phyloP scores from a whole-genome alignment of 2,113 vertebrate genomes.

The Dromiciops gliroides region DNA sequence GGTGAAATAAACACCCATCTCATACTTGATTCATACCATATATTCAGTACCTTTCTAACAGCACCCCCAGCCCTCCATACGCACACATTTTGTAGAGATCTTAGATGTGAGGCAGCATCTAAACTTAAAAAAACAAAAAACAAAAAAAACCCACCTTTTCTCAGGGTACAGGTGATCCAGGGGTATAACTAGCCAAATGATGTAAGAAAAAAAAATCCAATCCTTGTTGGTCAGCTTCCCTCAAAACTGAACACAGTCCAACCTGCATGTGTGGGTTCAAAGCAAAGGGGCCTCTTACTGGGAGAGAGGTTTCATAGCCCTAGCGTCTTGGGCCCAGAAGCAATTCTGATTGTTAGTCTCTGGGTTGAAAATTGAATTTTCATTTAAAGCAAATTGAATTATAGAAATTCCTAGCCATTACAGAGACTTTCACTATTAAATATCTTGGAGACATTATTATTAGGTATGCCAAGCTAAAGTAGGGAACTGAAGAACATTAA shows the following conservation, averaged over 20 bases:
- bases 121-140: neutral
- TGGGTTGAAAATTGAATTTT: neutral
- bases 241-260: neutral
- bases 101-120: neutral
- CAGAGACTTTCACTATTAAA: neutral
- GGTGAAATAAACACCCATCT: neutral
- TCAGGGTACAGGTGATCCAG: neutral
- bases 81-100: neutral
- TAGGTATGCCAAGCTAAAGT: slow-evolving; percentile 5
- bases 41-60: neutral
- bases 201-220: neutral
- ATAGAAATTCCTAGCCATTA: neutral
- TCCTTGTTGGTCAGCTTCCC: neutral
- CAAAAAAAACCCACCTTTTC: no score
- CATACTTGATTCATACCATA: neutral
- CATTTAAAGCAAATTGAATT: neutral
- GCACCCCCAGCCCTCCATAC: no score
- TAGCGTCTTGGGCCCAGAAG: slow-evolving; percentile 50
- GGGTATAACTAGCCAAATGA: neutral
- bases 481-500: slow-evolving; percentile 62
- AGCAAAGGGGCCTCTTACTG: neutral
- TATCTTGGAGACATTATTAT: neutral
- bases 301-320: slow-evolving; percentile 5
- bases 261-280: neutral
- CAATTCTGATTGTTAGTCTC: neutral